Conservation (phyloP, 2,888 invertebrate genomes). For the Corbicula japonica region DNA sequence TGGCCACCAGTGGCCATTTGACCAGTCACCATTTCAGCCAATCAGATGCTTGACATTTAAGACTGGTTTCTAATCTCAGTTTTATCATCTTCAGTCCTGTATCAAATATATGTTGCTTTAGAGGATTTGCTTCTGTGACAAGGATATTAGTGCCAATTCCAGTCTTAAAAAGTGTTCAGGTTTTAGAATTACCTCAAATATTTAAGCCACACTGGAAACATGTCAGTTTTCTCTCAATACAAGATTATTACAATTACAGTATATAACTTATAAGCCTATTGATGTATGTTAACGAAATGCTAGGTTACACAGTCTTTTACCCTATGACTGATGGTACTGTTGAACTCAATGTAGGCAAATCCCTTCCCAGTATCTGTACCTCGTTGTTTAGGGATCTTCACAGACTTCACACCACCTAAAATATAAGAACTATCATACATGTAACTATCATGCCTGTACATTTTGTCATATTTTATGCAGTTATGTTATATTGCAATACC, state of each 20-base stretch:
- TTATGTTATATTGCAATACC: too few relatives aligned
- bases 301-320: too few relatives aligned
- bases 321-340: slow-evolving; percentile 78
- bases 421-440: not conserved
- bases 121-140: not conserved
- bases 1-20: not conserved
- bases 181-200: not conserved
- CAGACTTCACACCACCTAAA: slow-evolving; percentile 78
- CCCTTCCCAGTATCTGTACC: slow-evolving; percentile 80
- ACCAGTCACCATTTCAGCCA: not conserved
- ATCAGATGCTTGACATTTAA: not conserved
- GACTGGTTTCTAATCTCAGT: not conserved
- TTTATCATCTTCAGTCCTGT: not conserved
- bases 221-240: not conserved
- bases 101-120: not conserved
- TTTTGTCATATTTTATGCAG: too few relatives aligned
- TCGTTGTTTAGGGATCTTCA: slow-evolving; percentile 81
- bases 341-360: slow-evolving; percentile 84
- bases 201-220: not conserved
- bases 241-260: too few relatives aligned
- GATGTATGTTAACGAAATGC: too few relatives aligned
- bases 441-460: too few relatives aligned
- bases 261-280: too few relatives aligned
- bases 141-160: not conserved
- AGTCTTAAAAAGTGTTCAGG: not conserved